Conservation (phyloP, 37 sponge, comb jelly and placozoan genomes). For the Bolinopsis microptera region DNA sequence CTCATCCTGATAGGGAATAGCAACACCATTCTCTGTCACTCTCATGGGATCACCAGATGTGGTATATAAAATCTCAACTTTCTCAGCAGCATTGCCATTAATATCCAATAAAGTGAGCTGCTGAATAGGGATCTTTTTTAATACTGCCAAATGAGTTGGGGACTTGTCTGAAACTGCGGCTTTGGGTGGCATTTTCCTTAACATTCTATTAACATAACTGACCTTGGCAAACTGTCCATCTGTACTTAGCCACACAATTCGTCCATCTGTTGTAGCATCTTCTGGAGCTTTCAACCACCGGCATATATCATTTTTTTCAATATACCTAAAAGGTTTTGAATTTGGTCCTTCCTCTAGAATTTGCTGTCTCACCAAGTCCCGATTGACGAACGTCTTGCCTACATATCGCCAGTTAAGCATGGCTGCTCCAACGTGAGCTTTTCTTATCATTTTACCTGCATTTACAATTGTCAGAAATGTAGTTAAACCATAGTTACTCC, state of each 20-base stretch:
- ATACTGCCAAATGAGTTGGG: neutral
- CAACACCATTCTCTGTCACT: constrained; percentile 3
- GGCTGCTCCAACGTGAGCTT: constrained; percentile 49
- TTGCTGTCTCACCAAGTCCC: constrained; percentile 11
- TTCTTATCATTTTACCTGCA: constrained; percentile 40
- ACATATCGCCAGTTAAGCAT: constrained; percentile 64
- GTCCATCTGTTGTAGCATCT: constrained; percentile 42
- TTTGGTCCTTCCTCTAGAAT: constrained; percentile 42
- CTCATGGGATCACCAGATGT: constrained; percentile 58
- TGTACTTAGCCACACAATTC: constrained; percentile 22
- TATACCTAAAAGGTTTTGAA: constrained; percentile 44
- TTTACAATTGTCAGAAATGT: too few species aligned
- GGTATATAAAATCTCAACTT: constrained; percentile 31
- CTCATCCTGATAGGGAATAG: constrained; percentile 56
- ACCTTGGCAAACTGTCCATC: constrained; percentile 50
- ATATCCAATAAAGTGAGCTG: constrained; percentile 30
- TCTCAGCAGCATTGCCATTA: constrained; percentile 56
- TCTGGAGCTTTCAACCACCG: constrained; percentile 22
- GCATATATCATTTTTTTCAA: constrained; percentile 53
- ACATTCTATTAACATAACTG: neutral
- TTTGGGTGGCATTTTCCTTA: neutral
- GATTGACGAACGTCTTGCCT: constrained; percentile 47
- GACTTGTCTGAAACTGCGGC: too few species aligned
- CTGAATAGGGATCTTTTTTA: neutral
- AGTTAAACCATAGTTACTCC: too few species aligned